Conservation (phyloP, 2,113 vertebrate species). For the Megalops atlanticus region DNA sequence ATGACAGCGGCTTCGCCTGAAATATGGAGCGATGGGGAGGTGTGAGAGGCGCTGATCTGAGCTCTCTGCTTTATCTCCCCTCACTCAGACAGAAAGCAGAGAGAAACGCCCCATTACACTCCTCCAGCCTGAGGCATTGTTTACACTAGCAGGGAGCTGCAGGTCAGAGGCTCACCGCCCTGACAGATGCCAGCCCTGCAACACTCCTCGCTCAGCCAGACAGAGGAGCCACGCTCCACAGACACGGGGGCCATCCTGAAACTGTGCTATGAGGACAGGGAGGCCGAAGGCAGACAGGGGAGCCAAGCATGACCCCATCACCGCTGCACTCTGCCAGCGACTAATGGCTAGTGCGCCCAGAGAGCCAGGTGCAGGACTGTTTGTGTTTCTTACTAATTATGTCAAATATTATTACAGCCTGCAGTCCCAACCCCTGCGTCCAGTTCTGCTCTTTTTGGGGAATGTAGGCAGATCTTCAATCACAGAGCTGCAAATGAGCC, state of each 20-base stretch:
- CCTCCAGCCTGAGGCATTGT: background rate
- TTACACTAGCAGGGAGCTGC: background rate
- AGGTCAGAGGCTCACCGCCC: background rate
- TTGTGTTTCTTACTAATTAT: conserved; percentile 60
- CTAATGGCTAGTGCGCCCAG: conserved; percentile 37
- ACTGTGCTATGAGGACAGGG: background rate
- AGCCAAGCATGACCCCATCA: conserved; percentile 30
- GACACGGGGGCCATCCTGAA: background rate
- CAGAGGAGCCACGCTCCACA: background rate
- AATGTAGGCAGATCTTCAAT: conserved; percentile 34
- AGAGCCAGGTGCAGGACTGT: conserved; percentile 63
- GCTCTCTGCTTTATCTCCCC: background rate
- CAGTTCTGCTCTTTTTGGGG: conserved; percentile 22
- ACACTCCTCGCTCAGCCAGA: background rate
- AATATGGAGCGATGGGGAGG: background rate
- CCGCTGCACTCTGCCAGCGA: conserved; percentile 26
- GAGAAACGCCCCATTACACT: background rate
- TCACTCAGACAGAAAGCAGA: background rate
- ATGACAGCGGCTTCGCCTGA: background rate
- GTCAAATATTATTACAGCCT: conserved; percentile 68
- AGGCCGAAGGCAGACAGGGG: background rate
- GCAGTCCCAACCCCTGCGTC: conserved; percentile 29
- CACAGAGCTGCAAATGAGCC: conserved; percentile 9
- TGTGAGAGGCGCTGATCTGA: background rate
- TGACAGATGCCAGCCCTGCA: background rate